Conservation (phyloP, 2,888 invertebrate species). For the Cephonodes hylas region DNA sequence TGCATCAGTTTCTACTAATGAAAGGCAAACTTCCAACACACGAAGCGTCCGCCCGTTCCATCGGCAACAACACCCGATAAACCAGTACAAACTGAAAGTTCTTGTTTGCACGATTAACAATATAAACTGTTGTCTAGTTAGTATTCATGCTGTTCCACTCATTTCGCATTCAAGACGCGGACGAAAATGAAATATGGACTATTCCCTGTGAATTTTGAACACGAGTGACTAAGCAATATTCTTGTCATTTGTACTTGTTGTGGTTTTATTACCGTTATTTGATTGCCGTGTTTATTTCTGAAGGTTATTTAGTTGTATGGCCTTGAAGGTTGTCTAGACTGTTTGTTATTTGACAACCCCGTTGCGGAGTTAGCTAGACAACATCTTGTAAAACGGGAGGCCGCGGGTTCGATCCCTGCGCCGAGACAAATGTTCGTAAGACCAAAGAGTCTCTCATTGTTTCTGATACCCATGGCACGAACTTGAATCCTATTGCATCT, state of each 20-base stretch:
- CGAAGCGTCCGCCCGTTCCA: not conserved
- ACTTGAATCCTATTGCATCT: too few species aligned
- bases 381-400: too few species aligned
- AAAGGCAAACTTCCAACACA: not conserved
- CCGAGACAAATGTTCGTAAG: too few species aligned
- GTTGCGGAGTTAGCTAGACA: too few species aligned
- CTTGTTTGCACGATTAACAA: constrained; percentile 78
- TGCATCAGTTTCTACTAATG: too few species aligned
- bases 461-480: too few species aligned
- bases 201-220: constrained; percentile 72
- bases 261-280: constrained; percentile 11
- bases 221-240: constrained; percentile 62
- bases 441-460: too few species aligned
- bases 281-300: not conserved
- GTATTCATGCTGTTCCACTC: constrained; percentile 73
- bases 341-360: not conserved
- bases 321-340: not conserved
- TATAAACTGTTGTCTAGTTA: constrained; percentile 77
- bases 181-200: constrained; percentile 78
- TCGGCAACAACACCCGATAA: constrained; percentile 40
- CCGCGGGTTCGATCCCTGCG: too few species aligned
- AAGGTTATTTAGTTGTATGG: not conserved
- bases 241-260: constrained; percentile 41
- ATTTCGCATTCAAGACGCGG: constrained; percentile 72
- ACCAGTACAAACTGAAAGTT: constrained; percentile 65